phyloP scores from a whole-genome alignment of 2,888 invertebrate species.

The Drosophila ezoana region DNA sequence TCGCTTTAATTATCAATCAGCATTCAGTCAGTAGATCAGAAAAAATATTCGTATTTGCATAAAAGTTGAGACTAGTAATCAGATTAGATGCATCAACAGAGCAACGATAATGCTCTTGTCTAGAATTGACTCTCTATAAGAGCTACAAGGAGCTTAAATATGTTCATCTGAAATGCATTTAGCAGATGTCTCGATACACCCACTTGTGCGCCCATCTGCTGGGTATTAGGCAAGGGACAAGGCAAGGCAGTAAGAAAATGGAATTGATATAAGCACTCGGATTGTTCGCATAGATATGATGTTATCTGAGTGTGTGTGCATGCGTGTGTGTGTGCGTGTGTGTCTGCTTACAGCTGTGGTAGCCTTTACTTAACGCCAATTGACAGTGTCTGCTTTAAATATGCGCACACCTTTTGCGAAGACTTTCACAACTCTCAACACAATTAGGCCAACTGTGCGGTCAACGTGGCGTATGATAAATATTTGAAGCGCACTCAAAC shows the following conservation, averaged over 20 bases:
- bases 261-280: constrained; percentile 31
- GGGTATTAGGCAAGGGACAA: constrained; percentile 4
- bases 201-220: constrained; percentile 2
- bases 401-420: constrained; percentile 7
- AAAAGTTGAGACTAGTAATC: background rate
- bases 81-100: constrained; percentile 12
- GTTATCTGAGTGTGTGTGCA: background rate
- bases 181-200: background rate
- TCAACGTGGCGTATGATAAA: constrained; percentile 58
- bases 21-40: too few species aligned
- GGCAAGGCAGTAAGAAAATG: constrained; percentile 24
- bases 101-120: constrained; percentile 31
- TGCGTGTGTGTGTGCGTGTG: constrained; percentile 5
- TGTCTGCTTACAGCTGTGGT: constrained; percentile 36
- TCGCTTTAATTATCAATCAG: too few species aligned
- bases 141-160: constrained; percentile 17
- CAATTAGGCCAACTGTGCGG: constrained; percentile 43
- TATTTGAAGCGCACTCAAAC: constrained; percentile 50
- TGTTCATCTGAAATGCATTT: constrained; percentile 15
- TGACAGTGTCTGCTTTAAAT: constrained; percentile 25
- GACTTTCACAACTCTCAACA: constrained; percentile 14
- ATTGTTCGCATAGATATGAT: constrained; percentile 18
- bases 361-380: constrained; percentile 34
- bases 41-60: too few species aligned
- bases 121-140: constrained; percentile 17